Evolutionary conservation across 2,113 vertebrate genomes (phyloP).

Genomic region (Australoheros scitulus): DNA sequence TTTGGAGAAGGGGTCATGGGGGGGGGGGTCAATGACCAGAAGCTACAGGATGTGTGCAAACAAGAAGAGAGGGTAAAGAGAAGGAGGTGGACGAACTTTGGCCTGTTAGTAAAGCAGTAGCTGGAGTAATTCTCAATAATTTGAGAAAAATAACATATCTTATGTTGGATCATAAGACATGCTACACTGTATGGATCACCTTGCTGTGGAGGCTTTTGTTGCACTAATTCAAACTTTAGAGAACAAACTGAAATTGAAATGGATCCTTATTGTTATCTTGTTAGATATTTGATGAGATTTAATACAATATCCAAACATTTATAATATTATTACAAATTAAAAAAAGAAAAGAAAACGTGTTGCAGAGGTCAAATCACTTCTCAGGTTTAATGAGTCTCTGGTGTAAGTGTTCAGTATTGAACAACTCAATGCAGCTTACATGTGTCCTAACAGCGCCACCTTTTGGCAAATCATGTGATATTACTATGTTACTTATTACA

Average conservation of each 20-base stretch:
- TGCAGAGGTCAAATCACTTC: constrained; percentile 32
- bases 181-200: background rate
- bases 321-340: background rate
- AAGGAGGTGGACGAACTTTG: constrained; percentile 12
- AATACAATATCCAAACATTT: background rate
- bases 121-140: background rate
- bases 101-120: background rate
- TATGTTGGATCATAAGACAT: background rate
- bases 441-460: constrained; percentile 61
- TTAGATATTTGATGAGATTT: constrained; percentile 4
- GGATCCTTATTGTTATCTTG: background rate
- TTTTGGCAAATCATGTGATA: constrained; percentile 60
- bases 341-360: background rate
- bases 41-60: constrained; percentile 37
- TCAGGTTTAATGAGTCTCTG: constrained; percentile 66
- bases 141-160: background rate
- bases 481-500: constrained; percentile 60
- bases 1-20: constrained; percentile 16
- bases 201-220: background rate
- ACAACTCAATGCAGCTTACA: constrained; percentile 42
- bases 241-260: background rate
- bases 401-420: constrained; percentile 45
- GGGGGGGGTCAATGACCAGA: constrained; percentile 40
- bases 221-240: background rate
- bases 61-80: constrained; percentile 29